A percentile compares a stretch with the other conserved stretches of the same genome.
Conservation (phyloP, 2,888 invertebrate genomes). For the Prosapia bicincta region DNA sequence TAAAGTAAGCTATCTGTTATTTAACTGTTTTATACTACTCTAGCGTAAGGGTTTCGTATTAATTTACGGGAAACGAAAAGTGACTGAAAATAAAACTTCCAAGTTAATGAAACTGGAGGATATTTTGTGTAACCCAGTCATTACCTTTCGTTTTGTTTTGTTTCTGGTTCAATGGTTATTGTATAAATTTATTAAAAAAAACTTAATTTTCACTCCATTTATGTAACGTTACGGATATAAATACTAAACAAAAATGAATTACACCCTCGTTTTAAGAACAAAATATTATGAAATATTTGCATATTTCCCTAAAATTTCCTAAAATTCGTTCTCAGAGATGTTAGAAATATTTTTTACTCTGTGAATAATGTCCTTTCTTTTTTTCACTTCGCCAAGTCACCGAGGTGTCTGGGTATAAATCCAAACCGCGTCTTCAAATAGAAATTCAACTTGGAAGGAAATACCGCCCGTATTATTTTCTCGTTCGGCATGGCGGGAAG, state of each 20-base stretch:
- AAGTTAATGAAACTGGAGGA: too few species aligned
- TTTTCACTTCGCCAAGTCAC: neutral
- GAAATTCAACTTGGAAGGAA: slow-evolving; percentile 21
- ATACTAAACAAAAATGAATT: neutral
- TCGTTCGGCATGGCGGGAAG: slow-evolving; percentile 6
- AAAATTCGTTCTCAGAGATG: neutral
- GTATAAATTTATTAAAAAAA: too few species aligned
- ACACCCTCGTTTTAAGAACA: neutral
- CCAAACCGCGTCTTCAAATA: slow-evolving; percentile 12
- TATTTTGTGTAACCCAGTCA: too few species aligned
- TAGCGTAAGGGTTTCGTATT: too few species aligned
- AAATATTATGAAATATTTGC: neutral
- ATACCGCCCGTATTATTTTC: slow-evolving; percentile 9
- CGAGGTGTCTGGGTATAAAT: neutral
- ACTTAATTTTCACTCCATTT: too few species aligned
- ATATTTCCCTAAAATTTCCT: neutral
- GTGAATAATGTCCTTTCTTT: neutral
- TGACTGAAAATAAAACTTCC: too few species aligned
- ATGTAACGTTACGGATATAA: too few species aligned
- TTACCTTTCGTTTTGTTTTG: too few species aligned
- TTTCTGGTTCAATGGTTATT: too few species aligned
- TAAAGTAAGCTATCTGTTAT: too few species aligned
- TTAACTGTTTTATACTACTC: too few species aligned
- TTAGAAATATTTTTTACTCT: neutral
- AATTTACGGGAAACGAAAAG: too few species aligned